These are phyloP conservation scores for Abscondita cerata DNA, from an alignment of 2,888 invertebrate species.

Conservation along the genomic window DNA sequence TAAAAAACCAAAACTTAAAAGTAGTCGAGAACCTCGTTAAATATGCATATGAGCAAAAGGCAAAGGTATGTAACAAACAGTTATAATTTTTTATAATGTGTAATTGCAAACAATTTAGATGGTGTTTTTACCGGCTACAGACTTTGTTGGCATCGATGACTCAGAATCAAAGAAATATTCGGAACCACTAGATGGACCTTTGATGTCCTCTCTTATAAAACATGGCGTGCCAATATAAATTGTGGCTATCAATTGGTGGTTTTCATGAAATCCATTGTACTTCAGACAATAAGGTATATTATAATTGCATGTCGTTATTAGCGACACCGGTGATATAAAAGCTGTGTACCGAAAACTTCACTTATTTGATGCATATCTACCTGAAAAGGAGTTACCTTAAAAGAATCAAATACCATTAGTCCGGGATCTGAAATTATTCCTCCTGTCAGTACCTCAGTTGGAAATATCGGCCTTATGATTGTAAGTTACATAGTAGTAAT, in stretches of 20 bases:
- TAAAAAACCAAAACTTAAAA: constrained; percentile 74
- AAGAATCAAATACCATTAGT: constrained; percentile 83
- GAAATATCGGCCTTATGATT: constrained; percentile 80
- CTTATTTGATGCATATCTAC: constrained; percentile 90
- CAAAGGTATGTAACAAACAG: constrained; percentile 65
- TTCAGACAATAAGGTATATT: constrained; percentile 6
- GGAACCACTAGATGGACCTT: constrained; percentile 75
- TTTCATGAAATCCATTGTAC: constrained; percentile 76
- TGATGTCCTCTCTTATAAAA: constrained; percentile 72
- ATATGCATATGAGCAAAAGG: constrained; percentile 71
- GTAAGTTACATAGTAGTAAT: constrained; percentile 58
- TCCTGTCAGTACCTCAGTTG: constrained; percentile 83
- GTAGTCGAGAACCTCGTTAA: constrained; percentile 69
- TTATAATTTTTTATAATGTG: not conserved
- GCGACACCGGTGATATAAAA: constrained; percentile 76
- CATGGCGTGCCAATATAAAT: constrained; percentile 73
- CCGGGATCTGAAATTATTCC: constrained; percentile 74
- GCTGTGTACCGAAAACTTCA: constrained; percentile 88
- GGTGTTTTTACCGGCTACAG: constrained; percentile 93
- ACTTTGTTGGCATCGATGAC: constrained; percentile 82
- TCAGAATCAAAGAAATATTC: constrained; percentile 72
- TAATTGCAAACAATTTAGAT: constrained; percentile 70
- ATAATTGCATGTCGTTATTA: constrained; percentile 78
- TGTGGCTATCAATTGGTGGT: constrained; percentile 96
- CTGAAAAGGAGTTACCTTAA: constrained; percentile 76